Evolutionary conservation across 2,113 vertebrate species (phyloP).

Genomic region (Pelodiscus sinensis): DNA sequence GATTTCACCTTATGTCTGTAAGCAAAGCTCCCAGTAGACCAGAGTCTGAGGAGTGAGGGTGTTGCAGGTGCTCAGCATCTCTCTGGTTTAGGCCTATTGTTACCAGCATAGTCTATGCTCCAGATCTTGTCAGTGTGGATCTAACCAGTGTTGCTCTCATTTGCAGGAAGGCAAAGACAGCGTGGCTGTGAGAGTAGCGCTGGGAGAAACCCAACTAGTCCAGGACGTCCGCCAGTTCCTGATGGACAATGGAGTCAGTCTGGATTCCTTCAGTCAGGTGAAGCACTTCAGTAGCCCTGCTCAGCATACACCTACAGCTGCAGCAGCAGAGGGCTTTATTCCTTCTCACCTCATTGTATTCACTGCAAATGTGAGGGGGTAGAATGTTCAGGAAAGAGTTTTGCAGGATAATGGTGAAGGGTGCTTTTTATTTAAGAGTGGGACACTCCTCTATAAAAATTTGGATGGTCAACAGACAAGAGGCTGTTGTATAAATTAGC

Average conservation of each 20-base stretch:
- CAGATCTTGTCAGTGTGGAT: background rate
- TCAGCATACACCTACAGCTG: rapidly evolving
- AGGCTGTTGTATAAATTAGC: background rate
- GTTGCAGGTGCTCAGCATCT: background rate
- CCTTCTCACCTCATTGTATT: background rate
- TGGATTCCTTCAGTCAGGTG: slow-evolving; percentile 98
- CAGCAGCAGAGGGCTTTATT: background rate
- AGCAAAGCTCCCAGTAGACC: background rate
- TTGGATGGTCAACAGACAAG: background rate
- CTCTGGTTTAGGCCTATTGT: background rate
- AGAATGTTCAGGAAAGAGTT: background rate
- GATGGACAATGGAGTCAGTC: slow-evolving; percentile 85
- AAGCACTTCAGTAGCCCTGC: background rate
- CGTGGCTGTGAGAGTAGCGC: slow-evolving; percentile 91
- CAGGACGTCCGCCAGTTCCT: slow-evolving; percentile 94
- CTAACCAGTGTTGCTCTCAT: background rate
- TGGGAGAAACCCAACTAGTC: slow-evolving; percentile 96
- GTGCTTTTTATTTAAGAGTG: background rate
- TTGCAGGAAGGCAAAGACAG: slow-evolving; percentile 91
- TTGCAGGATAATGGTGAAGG: background rate
- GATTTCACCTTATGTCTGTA: background rate
- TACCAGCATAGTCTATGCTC: background rate
- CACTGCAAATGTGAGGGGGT: background rate
- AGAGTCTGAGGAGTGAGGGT: background rate
- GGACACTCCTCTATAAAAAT: background rate